These are phyloP conservation scores for Bubo blakistoni DNA, from an alignment of 2,113 vertebrate species.

Conservation along the genomic window DNA sequence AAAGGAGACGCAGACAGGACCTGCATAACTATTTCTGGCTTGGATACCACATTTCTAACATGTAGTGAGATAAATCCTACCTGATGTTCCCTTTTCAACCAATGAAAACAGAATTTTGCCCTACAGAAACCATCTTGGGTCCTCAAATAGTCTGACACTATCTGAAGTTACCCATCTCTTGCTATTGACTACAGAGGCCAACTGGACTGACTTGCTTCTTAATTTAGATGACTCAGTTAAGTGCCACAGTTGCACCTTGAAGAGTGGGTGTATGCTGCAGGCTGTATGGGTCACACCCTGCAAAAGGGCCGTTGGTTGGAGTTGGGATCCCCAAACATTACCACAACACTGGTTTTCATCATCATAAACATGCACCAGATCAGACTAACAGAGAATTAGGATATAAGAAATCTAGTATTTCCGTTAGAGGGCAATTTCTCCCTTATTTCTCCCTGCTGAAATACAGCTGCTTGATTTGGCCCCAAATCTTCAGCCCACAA, in stretches of 20 bases:
- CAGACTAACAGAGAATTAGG: background rate
- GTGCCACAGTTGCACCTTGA: background rate
- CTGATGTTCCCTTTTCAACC: background rate
- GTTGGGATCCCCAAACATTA: background rate
- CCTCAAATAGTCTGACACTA: background rate
- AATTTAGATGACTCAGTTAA: background rate
- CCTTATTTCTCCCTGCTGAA: background rate
- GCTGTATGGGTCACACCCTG: background rate
- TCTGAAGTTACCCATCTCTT: background rate
- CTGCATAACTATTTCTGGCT: background rate
- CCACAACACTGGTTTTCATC: background rate
- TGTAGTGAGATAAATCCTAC: background rate
- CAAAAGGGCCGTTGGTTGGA: background rate
- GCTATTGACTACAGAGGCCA: background rate
- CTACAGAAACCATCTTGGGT: background rate
- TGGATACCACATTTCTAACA: background rate
- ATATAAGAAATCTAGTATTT: background rate
- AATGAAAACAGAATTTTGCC: background rate
- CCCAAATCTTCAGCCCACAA: background rate
- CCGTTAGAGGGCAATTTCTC: background rate
- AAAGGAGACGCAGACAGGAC: background rate
- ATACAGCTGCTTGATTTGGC: background rate
- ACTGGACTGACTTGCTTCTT: background rate
- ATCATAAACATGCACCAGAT: background rate
- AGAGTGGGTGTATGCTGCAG: background rate